A percentile compares a stretch with the other conserved stretches of the same genome.
phyloP scores from a whole-genome alignment of 2,113 vertebrate species.

The Agelaius tricolor region DNA sequence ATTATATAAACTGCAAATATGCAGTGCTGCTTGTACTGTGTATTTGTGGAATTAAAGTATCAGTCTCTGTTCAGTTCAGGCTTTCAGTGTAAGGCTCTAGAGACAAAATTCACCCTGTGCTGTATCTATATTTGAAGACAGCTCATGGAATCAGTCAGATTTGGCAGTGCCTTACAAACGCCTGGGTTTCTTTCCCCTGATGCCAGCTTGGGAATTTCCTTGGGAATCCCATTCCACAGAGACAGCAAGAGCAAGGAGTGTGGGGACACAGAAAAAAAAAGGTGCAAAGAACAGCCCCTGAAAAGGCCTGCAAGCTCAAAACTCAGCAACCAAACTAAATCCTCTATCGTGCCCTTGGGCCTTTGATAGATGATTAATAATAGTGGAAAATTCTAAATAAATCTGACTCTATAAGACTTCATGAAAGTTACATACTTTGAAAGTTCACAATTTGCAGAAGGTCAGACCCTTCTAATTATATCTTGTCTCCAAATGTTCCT shows the following conservation, averaged over 20 bases:
- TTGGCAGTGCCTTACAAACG: neutral
- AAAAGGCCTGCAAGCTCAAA: neutral
- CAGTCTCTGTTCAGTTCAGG: neutral
- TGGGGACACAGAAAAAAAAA: neutral
- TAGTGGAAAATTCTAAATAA: neutral
- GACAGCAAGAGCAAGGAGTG: neutral
- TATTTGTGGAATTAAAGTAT: constrained; percentile 16
- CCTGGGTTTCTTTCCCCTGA: neutral
- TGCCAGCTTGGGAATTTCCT: neutral
- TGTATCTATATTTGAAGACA: neutral
- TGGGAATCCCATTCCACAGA: neutral
- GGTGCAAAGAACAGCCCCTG: neutral
- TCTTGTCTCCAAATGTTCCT: neutral
- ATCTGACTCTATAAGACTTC: neutral
- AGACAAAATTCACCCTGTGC: neutral
- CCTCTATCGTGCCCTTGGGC: neutral
- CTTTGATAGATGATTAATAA: neutral
- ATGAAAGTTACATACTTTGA: neutral
- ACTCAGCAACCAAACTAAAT: neutral
- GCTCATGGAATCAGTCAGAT: neutral
- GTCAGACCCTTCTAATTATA: neutral
- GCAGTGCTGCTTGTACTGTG: neutral
- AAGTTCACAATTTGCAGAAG: neutral
- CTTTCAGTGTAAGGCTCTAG: neutral
- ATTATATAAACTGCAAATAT: neutral